These are phyloP conservation scores for Plectropomus leopardus DNA, from an alignment of 2,113 vertebrate species.

Conservation along the genomic window DNA sequence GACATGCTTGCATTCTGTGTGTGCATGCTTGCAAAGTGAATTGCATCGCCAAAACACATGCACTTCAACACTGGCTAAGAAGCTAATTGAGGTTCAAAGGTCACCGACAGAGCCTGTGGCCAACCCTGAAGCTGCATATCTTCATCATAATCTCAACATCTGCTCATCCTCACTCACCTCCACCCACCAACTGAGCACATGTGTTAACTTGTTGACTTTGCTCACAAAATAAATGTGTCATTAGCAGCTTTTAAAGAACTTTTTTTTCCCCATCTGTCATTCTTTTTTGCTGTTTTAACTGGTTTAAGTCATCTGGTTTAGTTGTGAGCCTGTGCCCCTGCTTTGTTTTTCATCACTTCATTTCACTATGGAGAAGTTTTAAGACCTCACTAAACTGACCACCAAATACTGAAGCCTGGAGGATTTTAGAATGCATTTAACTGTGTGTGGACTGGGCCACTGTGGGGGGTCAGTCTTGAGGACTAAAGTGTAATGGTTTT, in stretches of 20 bases:
- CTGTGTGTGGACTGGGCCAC: background rate
- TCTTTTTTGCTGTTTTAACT: background rate
- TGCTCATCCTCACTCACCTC: slow-evolving; percentile 2
- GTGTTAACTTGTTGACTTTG: slow-evolving; percentile 11
- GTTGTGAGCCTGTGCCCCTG: background rate
- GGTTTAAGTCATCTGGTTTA: background rate
- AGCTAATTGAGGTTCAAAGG: slow-evolving; percentile 43
- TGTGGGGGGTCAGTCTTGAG: slow-evolving; percentile 31
- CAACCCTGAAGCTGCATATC: slow-evolving; percentile 26
- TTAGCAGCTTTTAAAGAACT: background rate
- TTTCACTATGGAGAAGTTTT: slow-evolving; percentile 11
- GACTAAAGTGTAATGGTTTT: background rate
- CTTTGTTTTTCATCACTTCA: background rate
- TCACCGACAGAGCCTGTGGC: slow-evolving; percentile 13
- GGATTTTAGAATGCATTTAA: slow-evolving; percentile 16
- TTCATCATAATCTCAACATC: slow-evolving; percentile 20
- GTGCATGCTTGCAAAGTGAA: background rate
- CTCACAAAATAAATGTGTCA: background rate
- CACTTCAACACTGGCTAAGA: background rate
- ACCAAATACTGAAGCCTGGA: background rate
- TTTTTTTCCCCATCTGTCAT: background rate
- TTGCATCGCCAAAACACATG: background rate
- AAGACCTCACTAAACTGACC: slow-evolving; percentile 29
- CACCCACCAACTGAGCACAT: background rate
- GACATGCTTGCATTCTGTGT: background rate